A percentile compares a stretch with the other conserved stretches of the same genome.
phyloP scores from a whole-genome alignment of 2,888 invertebrate species.

The Caenorhabditis auriculariae region DNA sequence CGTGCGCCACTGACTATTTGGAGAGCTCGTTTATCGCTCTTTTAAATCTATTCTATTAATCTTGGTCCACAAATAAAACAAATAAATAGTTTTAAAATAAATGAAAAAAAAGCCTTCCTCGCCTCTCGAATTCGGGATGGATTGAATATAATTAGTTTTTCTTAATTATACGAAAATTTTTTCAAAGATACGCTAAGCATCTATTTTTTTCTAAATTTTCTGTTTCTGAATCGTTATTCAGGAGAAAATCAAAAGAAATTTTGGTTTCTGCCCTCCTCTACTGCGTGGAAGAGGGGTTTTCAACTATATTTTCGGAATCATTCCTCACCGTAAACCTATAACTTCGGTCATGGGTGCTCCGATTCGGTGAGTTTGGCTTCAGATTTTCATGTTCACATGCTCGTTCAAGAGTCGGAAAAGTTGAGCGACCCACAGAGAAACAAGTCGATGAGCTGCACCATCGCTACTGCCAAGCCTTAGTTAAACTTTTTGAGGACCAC shows the following conservation, averaged over 20 bases:
- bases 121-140: too few relatives aligned
- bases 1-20: too few relatives aligned
- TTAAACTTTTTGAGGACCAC: slow-evolving; percentile 78
- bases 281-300: slow-evolving; percentile 77
- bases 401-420: slow-evolving; percentile 74
- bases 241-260: slow-evolving; percentile 48
- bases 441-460: slow-evolving; percentile 78
- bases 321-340: slow-evolving; percentile 75
- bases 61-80: too few relatives aligned
- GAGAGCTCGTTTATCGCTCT: too few relatives aligned
- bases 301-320: slow-evolving; percentile 78
- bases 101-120: too few relatives aligned
- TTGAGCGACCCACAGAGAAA: slow-evolving; percentile 72
- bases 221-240: slow-evolving; percentile 7
- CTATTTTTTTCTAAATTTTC: neutral
- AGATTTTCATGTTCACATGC: neutral
- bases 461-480: slow-evolving; percentile 75
- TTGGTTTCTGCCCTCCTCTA: slow-evolving; percentile 65
- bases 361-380: slow-evolving; percentile 19
- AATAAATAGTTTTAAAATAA: too few relatives aligned
- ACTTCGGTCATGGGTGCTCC: slow-evolving; percentile 72
- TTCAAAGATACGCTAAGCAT: too few relatives aligned
- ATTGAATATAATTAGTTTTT: neutral
- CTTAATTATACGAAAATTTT: neutral
- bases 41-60: too few relatives aligned